These are phyloP conservation scores for Pelagia noctiluca DNA, from an alignment of 30 jellyfish, hydroid and myxozoan species.

Conservation along the genomic window DNA sequence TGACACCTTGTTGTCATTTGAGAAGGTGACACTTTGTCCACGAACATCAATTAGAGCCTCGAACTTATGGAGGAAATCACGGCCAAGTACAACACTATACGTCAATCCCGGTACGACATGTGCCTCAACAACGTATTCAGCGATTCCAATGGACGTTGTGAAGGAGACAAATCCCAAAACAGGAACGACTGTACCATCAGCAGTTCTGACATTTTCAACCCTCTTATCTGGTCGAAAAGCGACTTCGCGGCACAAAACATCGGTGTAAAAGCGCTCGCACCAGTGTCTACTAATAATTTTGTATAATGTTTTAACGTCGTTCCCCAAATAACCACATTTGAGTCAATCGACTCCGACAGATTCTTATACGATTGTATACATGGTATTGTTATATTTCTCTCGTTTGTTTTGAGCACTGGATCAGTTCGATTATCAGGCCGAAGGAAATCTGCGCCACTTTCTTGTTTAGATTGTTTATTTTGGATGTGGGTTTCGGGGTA, in stretches of 20 bases:
- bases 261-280: conserved; percentile 4
- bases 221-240: background rate
- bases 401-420: too few relatives aligned
- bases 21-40: background rate
- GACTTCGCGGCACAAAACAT: background rate
- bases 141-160: background rate
- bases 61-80: background rate
- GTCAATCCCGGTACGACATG: background rate
- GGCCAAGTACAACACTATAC: background rate
- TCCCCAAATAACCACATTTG: background rate
- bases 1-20: background rate
- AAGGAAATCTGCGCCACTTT: too few relatives aligned
- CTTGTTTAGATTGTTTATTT: too few relatives aligned
- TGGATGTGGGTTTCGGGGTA: too few relatives aligned
- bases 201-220: background rate
- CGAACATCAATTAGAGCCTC: background rate
- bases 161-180: conserved; percentile 2
- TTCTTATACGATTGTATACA: too few relatives aligned
- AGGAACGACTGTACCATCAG: background rate
- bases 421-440: too few relatives aligned
- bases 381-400: too few relatives aligned
- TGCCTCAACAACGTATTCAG: background rate
- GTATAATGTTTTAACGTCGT: background rate
- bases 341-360: too few relatives aligned
- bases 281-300: conserved; percentile 3